Base-by-base conservation (phyloP, 1,140 invertebrate species). In the Zaprionus vittiger region DNA sequence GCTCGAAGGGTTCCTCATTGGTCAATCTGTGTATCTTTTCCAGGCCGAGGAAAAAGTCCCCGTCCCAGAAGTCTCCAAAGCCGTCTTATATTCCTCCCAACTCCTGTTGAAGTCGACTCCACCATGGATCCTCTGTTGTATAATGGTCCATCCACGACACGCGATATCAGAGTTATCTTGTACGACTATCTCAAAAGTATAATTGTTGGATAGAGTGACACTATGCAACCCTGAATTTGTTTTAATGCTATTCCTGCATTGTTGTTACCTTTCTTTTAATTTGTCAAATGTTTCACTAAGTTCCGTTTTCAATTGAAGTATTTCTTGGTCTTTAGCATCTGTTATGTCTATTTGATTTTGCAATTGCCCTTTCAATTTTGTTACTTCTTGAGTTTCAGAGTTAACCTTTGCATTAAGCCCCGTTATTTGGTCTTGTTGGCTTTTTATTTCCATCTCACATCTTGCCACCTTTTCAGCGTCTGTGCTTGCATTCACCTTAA, bases 11-110 rank as follows among this genome's bases (percentile, higher is more conserved):
- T 17, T 15, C 11, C 7, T 44, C 15, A 1, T 0, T 47, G 17
- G 59, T 47, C 15, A 61, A 26, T 5, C 7, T 37, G 41, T 61
- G 20, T 9, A 47, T 47, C 59, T 61, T 61, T n/a, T 44, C 59
- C 9, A 61, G 20, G 14, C 24, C 59, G 3, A 61, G 59, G 22
- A 61, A 61, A 14, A 61, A 61, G 5, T 61, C 24, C 0, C 59
- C 12, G 2, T 63, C 26, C 41, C 41, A 44, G 0, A 11, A 63
- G 9, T 12, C 3, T 11, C 60, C 26, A 12, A 63, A 47, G 15
- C 41, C 60, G 3, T 17, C 11, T n/a, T 15, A 3, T 52, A 63
- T 6, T 15, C 4, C 1, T 14, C 17, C 60, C 60, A 63, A 4
- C 15, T 17, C 1, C 9, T 52, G 26, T 49, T 12, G 22, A 63